Percentiles rank a stretch among this genome's conserved stretches.
phyloP scores from a whole-genome alignment of 2,888 invertebrate species.

The Anaspis maculata region DNA sequence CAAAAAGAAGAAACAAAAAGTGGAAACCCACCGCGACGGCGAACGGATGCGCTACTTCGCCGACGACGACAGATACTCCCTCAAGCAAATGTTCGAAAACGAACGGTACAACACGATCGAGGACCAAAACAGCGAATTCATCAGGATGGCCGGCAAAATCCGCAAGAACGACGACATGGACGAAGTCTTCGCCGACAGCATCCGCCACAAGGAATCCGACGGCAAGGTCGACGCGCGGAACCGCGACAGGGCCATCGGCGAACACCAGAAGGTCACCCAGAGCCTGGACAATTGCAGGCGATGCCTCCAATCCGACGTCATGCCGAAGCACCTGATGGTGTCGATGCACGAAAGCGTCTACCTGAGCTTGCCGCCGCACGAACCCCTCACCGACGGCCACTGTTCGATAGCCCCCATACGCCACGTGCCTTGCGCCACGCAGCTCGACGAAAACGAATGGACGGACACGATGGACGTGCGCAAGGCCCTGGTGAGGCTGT shows the following conservation, averaged over 20 bases:
- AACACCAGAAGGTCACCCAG: slow-evolving; percentile 61
- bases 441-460: slow-evolving; percentile 92
- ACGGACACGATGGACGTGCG: slow-evolving; percentile 75
- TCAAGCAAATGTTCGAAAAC: slow-evolving; percentile 76
- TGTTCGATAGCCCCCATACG: slow-evolving; percentile 78
- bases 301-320: slow-evolving; percentile 73
- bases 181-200: slow-evolving; percentile 75
- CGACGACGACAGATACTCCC: slow-evolving; percentile 81
- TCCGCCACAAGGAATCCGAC: slow-evolving; percentile 56
- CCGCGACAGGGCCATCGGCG: slow-evolving; percentile 58
- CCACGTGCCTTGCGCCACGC: slow-evolving; percentile 71
- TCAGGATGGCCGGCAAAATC: slow-evolving; percentile 60
- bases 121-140: slow-evolving; percentile 74
- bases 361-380: slow-evolving; percentile 69
- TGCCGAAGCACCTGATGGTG: slow-evolving; percentile 79
- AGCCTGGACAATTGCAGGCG: slow-evolving; percentile 72
- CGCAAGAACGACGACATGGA: slow-evolving; percentile 69
- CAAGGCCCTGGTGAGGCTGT: slow-evolving; percentile 71
- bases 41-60: slow-evolving; percentile 76
- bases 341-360: slow-evolving; percentile 77
- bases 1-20: slow-evolving; percentile 47
- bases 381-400: slow-evolving; percentile 77
- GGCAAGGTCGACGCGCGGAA: slow-evolving; percentile 55
- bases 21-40: slow-evolving; percentile 64
- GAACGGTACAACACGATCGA: slow-evolving; percentile 74